A percentile compares a stretch with the other conserved stretches of the same genome.
Evolutionary conservation across 2,113 vertebrate genomes (phyloP).

Genomic region (Noctilio leporinus): DNA sequence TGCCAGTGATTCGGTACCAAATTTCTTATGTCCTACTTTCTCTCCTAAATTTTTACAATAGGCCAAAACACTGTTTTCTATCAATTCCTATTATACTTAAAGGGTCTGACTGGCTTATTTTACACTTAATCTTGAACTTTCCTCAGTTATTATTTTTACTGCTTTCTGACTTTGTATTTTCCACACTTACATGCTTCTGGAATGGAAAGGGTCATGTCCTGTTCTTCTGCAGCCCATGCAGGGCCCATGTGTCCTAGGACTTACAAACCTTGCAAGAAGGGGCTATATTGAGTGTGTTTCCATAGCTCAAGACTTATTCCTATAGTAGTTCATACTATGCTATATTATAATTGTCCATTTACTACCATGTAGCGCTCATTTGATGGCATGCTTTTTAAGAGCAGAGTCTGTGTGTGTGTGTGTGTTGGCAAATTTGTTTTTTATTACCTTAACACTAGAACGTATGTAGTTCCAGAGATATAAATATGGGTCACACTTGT

Average conservation of each 20-base stretch:
- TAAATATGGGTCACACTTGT: background rate
- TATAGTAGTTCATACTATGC: fast-evolving
- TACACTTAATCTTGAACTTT: background rate
- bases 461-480: background rate
- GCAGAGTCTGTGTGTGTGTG: too few species aligned
- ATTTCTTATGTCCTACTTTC: background rate
- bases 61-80: background rate
- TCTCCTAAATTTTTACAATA: background rate
- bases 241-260: background rate
- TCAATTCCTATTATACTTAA: background rate
- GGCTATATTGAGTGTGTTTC: background rate
- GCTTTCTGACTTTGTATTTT: background rate
- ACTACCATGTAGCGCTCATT: background rate
- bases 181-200: background rate
- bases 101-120: background rate
- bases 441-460: background rate
- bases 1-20: background rate
- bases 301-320: background rate
- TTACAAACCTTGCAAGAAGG: background rate
- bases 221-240: background rate
- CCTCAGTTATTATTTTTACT: background rate
- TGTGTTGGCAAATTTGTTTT: background rate
- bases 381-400: background rate
- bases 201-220: background rate
- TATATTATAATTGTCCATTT: background rate